These are phyloP conservation scores for Hyaena hyaena DNA, from an alignment of 2,113 vertebrate species.

Conservation along the genomic window DNA sequence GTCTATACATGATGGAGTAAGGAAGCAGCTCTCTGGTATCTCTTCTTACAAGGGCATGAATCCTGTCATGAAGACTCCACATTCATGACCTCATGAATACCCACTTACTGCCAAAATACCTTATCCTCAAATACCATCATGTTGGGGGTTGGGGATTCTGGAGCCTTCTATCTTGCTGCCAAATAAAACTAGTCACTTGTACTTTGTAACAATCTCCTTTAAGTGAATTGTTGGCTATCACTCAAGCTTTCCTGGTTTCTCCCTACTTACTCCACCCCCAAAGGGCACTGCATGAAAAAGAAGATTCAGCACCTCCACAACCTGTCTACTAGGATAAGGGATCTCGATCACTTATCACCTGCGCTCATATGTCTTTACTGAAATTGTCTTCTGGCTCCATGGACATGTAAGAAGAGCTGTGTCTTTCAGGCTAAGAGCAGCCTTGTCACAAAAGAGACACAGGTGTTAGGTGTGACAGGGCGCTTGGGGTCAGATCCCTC, in stretches of 20 bases:
- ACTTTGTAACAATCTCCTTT: not conserved
- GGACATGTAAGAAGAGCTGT: not conserved
- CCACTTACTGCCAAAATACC: not conserved
- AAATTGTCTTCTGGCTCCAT: not conserved
- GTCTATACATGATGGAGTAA: not conserved
- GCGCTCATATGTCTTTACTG: not conserved
- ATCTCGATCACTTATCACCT: not conserved
- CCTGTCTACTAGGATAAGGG: not conserved
- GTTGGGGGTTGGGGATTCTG: not conserved
- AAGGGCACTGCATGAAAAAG: not conserved
- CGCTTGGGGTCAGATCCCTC: not conserved
- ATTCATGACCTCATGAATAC: not conserved
- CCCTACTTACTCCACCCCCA: not conserved
- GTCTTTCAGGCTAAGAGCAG: not conserved
- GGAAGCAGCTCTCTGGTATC: not conserved
- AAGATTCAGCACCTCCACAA: not conserved
- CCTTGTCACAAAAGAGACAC: not conserved
- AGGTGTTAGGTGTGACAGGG: not conserved
- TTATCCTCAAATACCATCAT: not conserved
- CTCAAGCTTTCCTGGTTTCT: not conserved
- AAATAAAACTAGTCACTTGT: not conserved
- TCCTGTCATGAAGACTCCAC: not conserved
- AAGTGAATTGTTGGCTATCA: not conserved
- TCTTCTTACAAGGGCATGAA: not conserved
- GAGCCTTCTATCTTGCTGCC: not conserved